phyloP scores from a whole-genome alignment of 2,113 vertebrate genomes.

The Sterrhoptilus dennistouni region DNA sequence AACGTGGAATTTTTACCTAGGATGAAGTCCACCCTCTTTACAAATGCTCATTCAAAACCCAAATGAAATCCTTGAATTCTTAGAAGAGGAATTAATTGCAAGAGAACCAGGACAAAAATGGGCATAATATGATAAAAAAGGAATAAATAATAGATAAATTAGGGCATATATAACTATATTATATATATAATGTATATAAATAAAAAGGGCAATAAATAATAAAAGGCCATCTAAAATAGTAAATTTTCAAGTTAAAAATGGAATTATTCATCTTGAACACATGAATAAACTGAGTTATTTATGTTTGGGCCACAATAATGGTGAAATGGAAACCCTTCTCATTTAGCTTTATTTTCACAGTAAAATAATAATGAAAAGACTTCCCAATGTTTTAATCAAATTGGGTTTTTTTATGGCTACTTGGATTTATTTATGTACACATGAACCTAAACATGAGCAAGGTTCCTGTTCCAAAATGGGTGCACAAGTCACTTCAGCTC shows the following conservation, averaged over 20 bases:
- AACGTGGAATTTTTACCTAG: neutral
- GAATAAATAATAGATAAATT: neutral
- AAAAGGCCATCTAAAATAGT: neutral
- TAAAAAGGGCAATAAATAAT: neutral
- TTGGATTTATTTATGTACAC: neutral
- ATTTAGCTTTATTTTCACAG: neutral
- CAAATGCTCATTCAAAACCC: neutral
- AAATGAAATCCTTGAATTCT: neutral
- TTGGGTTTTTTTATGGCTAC: fast-evolving
- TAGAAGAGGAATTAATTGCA: neutral
- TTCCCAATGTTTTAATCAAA: neutral
- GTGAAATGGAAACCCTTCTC: neutral
- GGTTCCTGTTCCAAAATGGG: neutral
- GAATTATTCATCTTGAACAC: too few species aligned
- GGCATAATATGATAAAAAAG: neutral
- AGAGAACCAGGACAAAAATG: neutral
- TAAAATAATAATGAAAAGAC: neutral
- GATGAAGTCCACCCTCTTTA: neutral
- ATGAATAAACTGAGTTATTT: neutral
- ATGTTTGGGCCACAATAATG: neutral
- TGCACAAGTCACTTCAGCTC: neutral
- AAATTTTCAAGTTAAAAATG: neutral
- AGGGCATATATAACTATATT: too few species aligned
- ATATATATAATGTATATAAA: too few species aligned
- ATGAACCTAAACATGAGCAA: neutral